Conservation (phyloP, 1,140 invertebrate species). For the Drosophila kohkoa region DNA sequence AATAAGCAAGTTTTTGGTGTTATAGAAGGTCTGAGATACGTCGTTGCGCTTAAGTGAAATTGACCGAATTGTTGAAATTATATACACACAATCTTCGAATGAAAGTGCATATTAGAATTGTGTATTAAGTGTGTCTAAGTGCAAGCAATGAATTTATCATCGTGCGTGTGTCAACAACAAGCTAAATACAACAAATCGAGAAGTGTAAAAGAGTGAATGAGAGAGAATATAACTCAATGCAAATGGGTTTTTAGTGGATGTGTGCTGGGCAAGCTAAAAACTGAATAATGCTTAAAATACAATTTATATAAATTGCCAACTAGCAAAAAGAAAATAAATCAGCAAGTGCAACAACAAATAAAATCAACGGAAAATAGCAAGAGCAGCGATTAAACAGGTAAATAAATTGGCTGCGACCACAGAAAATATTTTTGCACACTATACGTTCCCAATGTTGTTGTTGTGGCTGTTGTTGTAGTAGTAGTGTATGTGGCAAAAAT, state of each 20-base stretch:
- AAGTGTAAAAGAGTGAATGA: slow-evolving; percentile 15
- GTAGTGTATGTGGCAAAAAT: slow-evolving; percentile 43
- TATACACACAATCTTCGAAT: slow-evolving; percentile 34
- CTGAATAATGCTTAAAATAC: slow-evolving; percentile 75
- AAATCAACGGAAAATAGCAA: slow-evolving; percentile 49
- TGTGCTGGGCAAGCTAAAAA: slow-evolving; percentile 49
- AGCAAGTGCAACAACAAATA: slow-evolving; percentile 19
- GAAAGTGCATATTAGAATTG: slow-evolving; percentile 29
- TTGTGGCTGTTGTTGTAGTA: not conserved
- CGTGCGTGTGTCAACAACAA: slow-evolving; percentile 29
- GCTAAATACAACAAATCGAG: slow-evolving; percentile 32
- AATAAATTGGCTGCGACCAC: slow-evolving; percentile 51
- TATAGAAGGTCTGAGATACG: slow-evolving; percentile 38
- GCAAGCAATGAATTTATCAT: slow-evolving; percentile 34
- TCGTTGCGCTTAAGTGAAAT: slow-evolving; percentile 53
- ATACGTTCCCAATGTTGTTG: not conserved
- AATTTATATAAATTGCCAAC: slow-evolving; percentile 72
- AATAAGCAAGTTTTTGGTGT: slow-evolving; percentile 16
- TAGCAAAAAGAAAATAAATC: slow-evolving; percentile 49
- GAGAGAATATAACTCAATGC: slow-evolving; percentile 34
- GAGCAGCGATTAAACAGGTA: slow-evolving; percentile 66
- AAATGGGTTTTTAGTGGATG: slow-evolving; percentile 36
- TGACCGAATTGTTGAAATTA: slow-evolving; percentile 58
- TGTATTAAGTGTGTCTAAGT: slow-evolving; percentile 28
- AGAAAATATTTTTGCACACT: slow-evolving; percentile 30